Percentiles rank a stretch among this genome's conserved stretches.
Evolutionary conservation across 37 sponge, comb jelly and placozoan genomes (phyloP).

Genomic region (Bolinopsis microptera): DNA sequence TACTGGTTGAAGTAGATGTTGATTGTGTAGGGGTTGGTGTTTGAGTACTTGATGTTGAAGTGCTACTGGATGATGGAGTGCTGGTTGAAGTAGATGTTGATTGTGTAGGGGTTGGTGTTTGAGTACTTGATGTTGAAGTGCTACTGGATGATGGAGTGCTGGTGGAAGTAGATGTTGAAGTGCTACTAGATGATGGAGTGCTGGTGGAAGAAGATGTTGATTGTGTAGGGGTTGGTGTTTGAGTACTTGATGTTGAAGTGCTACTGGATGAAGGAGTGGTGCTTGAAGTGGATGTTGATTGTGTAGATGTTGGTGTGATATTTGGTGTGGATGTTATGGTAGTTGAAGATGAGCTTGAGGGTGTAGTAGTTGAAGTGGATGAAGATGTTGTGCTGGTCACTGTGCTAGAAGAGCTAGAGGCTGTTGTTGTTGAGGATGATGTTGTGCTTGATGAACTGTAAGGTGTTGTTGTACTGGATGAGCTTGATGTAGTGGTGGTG

Average conservation of each 20-base stretch:
- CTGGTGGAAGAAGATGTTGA: not conserved
- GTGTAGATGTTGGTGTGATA: not conserved
- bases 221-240: not conserved
- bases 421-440: not conserved
- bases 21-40: not conserved
- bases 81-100: not conserved
- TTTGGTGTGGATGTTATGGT: no score
- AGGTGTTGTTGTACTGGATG: no score
- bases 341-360: not conserved
- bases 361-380: no score
- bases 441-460: no score
- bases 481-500: no score
- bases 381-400: no score
- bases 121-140: not conserved
- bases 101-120: not conserved
- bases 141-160: not conserved
- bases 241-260: not conserved
- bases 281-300: not conserved
- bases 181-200: not conserved
- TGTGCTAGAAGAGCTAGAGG: no score
- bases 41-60: not conserved
- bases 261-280: no score
- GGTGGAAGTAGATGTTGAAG: not conserved
- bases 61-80: not conserved
- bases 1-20: slow-evolving; percentile 12